Conservation (phyloP, 2,113 vertebrate species). For the Campylorhamphus procurvoides region DNA sequence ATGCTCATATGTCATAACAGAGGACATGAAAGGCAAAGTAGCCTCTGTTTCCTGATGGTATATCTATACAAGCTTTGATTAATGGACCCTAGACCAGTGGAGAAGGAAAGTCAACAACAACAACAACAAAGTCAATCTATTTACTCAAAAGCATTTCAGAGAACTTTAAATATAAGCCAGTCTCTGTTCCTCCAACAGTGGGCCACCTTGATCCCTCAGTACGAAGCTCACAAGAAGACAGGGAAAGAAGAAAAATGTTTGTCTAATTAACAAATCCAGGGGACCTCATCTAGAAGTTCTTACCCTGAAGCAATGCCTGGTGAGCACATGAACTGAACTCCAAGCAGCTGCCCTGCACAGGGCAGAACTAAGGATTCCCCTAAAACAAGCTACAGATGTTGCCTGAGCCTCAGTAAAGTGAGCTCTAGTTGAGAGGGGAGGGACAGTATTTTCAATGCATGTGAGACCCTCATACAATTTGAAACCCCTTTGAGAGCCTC, state of each 20-base stretch:
- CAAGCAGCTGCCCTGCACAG: background rate
- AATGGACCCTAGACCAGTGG: background rate
- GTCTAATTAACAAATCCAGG: background rate
- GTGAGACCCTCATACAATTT: slow-evolving; percentile 16
- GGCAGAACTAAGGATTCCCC: background rate
- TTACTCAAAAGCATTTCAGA: background rate
- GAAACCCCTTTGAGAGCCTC: slow-evolving; percentile 19
- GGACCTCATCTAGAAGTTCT: background rate
- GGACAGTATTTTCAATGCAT: slow-evolving; percentile 28
- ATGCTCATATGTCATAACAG: background rate
- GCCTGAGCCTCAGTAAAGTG: background rate
- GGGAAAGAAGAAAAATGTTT: background rate
- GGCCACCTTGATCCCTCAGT: background rate
- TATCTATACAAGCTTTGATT: background rate
- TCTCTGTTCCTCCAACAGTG: background rate
- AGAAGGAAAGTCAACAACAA: background rate
- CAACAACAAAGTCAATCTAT: background rate
- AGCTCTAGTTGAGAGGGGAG: slow-evolving; percentile 26
- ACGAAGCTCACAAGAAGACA: background rate
- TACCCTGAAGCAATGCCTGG: background rate
- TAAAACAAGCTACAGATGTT: slow-evolving; percentile 7
- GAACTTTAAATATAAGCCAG: background rate
- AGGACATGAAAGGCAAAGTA: background rate
- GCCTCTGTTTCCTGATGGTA: background rate
- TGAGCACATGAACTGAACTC: background rate